phyloP scores from a whole-genome alignment of 1,140 invertebrate species.

The Mylabris phalerata region DNA sequence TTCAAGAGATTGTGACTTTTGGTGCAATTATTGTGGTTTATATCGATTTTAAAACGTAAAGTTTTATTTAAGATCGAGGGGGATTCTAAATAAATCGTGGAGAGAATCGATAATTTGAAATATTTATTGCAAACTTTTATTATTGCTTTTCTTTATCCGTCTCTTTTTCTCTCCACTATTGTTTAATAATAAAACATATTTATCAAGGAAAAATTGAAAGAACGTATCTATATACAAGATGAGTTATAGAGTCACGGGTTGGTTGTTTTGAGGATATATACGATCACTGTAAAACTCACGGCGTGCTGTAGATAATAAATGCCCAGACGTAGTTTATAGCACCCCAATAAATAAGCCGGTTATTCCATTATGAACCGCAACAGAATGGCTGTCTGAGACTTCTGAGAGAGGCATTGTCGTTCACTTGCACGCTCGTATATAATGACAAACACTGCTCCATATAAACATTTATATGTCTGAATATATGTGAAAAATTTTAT shows the following conservation, averaged over 20 bases:
- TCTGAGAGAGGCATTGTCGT: constrained; percentile 25
- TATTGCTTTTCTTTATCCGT: no score
- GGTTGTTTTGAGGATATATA: constrained; percentile 26
- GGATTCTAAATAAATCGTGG: no score
- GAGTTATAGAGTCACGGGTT: constrained; percentile 29
- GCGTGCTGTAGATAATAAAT: constrained; percentile 33
- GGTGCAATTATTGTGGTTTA: no score
- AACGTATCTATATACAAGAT: constrained; percentile 1
- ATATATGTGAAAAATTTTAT: no score
- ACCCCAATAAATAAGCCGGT: constrained; percentile 36
- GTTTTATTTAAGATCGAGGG: no score
- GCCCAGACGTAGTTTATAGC: constrained; percentile 34
- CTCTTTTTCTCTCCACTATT: no score
- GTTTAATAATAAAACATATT: no score
- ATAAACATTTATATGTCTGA: no score
- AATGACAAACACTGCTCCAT: constrained; percentile 1
- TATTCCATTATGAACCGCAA: constrained; percentile 36
- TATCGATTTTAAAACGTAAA: no score
- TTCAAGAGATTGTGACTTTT: neutral
- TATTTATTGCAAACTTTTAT: no score
- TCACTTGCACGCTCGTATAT: constrained; percentile 22
- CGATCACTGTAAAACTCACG: constrained; percentile 29
- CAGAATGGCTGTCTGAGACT: constrained; percentile 25
- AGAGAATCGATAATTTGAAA: no score
- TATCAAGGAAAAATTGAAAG: neutral